Evolutionary conservation across 2,797 vertebrate genomes (phyloP).

Genomic region (Prunella strophiata): DNA sequence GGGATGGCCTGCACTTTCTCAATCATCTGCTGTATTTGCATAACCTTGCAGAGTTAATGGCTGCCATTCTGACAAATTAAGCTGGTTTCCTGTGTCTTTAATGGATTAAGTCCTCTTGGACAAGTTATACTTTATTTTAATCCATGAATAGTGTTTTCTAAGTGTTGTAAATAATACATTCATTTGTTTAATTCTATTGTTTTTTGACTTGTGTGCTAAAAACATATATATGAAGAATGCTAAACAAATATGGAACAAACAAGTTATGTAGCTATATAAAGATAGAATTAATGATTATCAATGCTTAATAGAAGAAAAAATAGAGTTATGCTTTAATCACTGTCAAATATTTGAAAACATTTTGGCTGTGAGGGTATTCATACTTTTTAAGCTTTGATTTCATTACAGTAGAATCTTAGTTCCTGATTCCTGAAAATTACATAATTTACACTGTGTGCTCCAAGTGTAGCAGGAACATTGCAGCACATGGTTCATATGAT

Average conservation of each 20-base stretch:
- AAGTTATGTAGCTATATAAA: neutral
- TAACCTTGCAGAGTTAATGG: constrained; percentile 75
- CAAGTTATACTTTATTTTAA: constrained; percentile 67
- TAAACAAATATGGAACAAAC: neutral
- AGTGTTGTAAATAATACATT: constrained; percentile 49
- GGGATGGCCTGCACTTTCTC: constrained; percentile 76
- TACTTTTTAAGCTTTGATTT: neutral
- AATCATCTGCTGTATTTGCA: constrained; percentile 75
- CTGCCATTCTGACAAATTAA: constrained; percentile 79
- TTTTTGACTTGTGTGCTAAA: neutral
- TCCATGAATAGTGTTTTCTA: constrained; percentile 45
- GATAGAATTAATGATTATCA: neutral
- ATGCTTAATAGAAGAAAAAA: neutral
- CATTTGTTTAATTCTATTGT: constrained; percentile 36
- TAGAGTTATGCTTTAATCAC: neutral
- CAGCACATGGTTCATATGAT: neutral
- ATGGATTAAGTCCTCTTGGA: constrained; percentile 69
- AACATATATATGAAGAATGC: neutral
- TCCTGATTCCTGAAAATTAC: neutral
- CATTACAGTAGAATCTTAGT: neutral
- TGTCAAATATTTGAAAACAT: neutral
- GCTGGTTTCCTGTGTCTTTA: constrained; percentile 75
- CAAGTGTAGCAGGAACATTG: neutral
- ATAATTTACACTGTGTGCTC: neutral
- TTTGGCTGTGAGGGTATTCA: neutral